Base-by-base conservation (phyloP, 1,140 invertebrate genomes). In the Leptestheria dahalacensis region DNA sequence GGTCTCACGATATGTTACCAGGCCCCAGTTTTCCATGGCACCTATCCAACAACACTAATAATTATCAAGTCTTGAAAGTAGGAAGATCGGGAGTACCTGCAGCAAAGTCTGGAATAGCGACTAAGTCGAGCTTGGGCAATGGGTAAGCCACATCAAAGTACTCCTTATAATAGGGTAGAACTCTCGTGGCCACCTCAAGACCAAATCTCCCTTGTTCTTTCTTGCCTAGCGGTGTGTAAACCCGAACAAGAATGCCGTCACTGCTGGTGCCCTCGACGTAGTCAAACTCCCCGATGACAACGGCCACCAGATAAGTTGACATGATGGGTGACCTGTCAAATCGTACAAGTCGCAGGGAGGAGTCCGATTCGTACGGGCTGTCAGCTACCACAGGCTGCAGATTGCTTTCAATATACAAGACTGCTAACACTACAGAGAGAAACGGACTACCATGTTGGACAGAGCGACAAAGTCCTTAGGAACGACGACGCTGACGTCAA, bases 11-110 rank as follows among this genome's bases (percentile, higher is more conserved):
- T 84, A 91, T 0, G 83, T 87, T 2, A 89, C 79, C 12, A 89
- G 68, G 20, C 91, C 92, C 93, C 92, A 97, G 72, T 97, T 96
- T 73, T 97, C 93, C 92, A 97, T 97, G 47, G 91, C 92, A 62
- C 90, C 81, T 68, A 70, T n/a, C n/a, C n/a, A 11, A 51, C 24
- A 10, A 18, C 33, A 57, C 66, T 68, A 59, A 18, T 53, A 48
- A 62, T 48, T 28, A 51, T 72, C 71, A 26, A 70, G 61, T 65
- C 69, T 73, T 0, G 71, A 71, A 29, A 73, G 69, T 15, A 72
- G 62, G n/a, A 73, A 63, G 62, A 15, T 47, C 4, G 25, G 56
- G 69, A 65, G 86, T 82, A 47, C 82, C 89, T 33, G 82, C 79
- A 29, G 85, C 84, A 66, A 94, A 97, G 70, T 97, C 92, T 18